These are phyloP conservation scores for Sebastes nivosus DNA, from an alignment of 2,797 vertebrate genomes.

Conservation along the genomic window DNA sequence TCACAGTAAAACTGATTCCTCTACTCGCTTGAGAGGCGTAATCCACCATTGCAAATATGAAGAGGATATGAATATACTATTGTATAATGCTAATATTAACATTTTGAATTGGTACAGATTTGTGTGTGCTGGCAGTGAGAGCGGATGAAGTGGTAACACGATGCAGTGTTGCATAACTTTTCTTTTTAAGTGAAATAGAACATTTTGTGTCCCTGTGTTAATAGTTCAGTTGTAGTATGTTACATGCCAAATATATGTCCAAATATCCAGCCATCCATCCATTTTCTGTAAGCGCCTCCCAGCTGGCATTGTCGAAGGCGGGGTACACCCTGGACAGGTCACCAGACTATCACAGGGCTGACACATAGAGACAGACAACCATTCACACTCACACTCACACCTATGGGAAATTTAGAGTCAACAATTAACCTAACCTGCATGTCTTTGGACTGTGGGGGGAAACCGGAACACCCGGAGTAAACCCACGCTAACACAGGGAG, in stretches of 20 bases:
- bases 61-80: constrained; percentile 5
- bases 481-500: too few species aligned
- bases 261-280: background rate
- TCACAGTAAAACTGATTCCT: background rate
- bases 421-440: too few species aligned
- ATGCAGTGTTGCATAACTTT: background rate
- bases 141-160: background rate
- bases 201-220: background rate
- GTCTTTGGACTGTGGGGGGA: too few species aligned
- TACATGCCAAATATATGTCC: background rate
- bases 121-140: background rate
- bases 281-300: too few species aligned
- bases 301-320: too few species aligned
- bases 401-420: too few species aligned
- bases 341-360: too few species aligned
- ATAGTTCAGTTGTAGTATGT: background rate
- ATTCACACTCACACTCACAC: too few species aligned
- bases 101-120: constrained; percentile 14
- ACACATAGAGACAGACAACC: too few species aligned
- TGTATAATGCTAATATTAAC: constrained; percentile 29
- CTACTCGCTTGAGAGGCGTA: background rate
- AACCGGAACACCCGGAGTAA: too few species aligned
- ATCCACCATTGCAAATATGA: constrained; percentile 22
- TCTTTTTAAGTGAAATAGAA: background rate
- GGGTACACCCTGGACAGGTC: too few species aligned